Evolutionary conservation across 2,888 invertebrate species (phyloP).

Genomic region (Ennomos quercinarius): DNA sequence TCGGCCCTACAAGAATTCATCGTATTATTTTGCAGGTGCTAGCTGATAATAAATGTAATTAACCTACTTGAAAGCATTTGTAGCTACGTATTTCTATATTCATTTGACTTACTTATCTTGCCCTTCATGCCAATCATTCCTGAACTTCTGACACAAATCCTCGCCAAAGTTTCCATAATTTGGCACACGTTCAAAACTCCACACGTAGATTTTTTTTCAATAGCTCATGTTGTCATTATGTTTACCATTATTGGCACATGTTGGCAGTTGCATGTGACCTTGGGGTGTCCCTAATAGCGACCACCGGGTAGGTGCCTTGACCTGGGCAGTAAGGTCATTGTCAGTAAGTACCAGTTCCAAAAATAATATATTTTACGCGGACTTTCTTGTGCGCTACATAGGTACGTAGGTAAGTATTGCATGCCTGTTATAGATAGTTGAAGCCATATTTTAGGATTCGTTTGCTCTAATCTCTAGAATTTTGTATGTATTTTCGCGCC

Average conservation of each 20-base stretch:
- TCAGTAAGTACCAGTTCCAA: slow-evolving; percentile 38
- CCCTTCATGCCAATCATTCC: slow-evolving; percentile 19
- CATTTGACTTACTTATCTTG: slow-evolving; percentile 12
- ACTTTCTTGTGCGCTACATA: too few species aligned
- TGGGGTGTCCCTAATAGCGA: slow-evolving; percentile 44
- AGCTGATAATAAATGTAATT: not conserved
- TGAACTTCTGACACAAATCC: not conserved
- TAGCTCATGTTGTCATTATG: slow-evolving; percentile 33
- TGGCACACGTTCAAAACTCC: slow-evolving; percentile 33
- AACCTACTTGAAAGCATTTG: not conserved
- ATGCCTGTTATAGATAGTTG: too few species aligned
- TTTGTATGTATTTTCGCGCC: too few species aligned
- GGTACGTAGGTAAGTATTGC: too few species aligned
- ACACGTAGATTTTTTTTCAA: slow-evolving; percentile 34
- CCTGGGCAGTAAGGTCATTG: slow-evolving; percentile 63
- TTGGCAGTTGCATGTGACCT: slow-evolving; percentile 55
- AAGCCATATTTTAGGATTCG: too few species aligned
- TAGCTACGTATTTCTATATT: slow-evolving; percentile 11
- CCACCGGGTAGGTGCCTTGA: slow-evolving; percentile 59
- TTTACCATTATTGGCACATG: slow-evolving; percentile 39
- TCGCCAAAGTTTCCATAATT: slow-evolving; percentile 30
- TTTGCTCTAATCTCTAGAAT: too few species aligned
- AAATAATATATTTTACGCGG: too few species aligned
- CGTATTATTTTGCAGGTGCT: too few species aligned
- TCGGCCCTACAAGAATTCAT: too few species aligned